Evolutionary conservation across 2,888 invertebrate genomes (phyloP).

Genomic region (Lissocephala sabroskyi): DNA sequence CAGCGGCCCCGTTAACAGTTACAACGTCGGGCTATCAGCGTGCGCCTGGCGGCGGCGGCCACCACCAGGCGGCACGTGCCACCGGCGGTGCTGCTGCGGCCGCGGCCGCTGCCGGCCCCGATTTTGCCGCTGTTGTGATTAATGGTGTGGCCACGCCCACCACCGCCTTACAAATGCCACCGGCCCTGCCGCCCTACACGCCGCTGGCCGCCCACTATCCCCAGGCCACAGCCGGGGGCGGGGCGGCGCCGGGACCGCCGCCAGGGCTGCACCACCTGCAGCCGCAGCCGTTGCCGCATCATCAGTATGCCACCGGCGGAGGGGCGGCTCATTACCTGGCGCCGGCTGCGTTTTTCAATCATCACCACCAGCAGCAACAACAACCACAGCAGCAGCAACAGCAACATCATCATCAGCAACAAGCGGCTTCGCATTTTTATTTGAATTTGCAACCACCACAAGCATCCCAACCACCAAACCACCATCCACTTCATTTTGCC

Average conservation of each 20-base stretch:
- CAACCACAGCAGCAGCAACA: slow-evolving; percentile 39
- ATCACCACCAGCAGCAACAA: slow-evolving; percentile 31
- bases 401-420: slow-evolving; percentile 31
- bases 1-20: slow-evolving; percentile 40
- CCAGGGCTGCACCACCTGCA: slow-evolving; percentile 18
- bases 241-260: slow-evolving; percentile 23
- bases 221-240: slow-evolving; percentile 14
- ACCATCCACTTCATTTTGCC: slow-evolving; percentile 63
- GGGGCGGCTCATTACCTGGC: no score
- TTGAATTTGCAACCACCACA: slow-evolving; percentile 12
- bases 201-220: slow-evolving; percentile 15
- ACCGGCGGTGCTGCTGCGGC: slow-evolving; percentile 40
- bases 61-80: slow-evolving; percentile 68
- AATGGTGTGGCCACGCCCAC: slow-evolving; percentile 34
- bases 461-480: slow-evolving; percentile 30
- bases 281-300: slow-evolving; percentile 1
- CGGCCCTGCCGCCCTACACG: slow-evolving; percentile 27
- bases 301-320: slow-evolving; percentile 18
- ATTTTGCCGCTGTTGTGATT: neutral
- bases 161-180: slow-evolving; percentile 10
- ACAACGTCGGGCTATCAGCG: slow-evolving; percentile 69
- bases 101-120: neutral
- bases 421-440: slow-evolving; percentile 11
- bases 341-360: no score
- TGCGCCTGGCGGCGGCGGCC: slow-evolving; percentile 50